These are phyloP conservation scores for Archips xylosteana DNA, from an alignment of 2,888 invertebrate genomes.

Conservation along the genomic window DNA sequence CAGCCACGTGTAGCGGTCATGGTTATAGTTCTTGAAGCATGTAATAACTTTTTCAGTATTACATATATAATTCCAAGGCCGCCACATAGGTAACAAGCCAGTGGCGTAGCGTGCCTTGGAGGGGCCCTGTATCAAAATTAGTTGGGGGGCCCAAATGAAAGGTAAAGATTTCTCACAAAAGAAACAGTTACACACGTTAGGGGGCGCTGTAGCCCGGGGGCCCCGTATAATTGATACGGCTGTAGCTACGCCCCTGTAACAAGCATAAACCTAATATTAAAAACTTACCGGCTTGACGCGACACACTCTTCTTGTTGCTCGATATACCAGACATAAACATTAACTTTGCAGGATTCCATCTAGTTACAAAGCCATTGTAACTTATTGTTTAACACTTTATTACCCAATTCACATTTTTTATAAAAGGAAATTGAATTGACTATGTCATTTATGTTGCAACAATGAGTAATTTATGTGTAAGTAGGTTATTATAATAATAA, in stretches of 20 bases:
- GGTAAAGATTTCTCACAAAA: no score
- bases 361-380: neutral
- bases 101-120: no score
- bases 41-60: neutral
- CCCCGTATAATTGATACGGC: no score
- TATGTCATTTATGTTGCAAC: neutral
- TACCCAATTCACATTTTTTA: neutral
- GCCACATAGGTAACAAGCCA: neutral
- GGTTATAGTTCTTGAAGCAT: neutral
- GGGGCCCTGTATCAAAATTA: no score
- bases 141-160: no score
- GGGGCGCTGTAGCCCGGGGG: no score
- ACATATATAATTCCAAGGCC: neutral
- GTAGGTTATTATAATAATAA: neutral
- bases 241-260: neutral
- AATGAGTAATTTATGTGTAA: neutral
- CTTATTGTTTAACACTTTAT: constrained; percentile 5
- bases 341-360: neutral
- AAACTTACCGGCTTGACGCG: constrained; percentile 15
- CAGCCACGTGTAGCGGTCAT: no score
- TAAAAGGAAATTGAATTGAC: neutral
- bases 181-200: no score
- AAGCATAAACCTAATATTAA: neutral
- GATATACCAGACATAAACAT: constrained; percentile 11
- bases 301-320: constrained; percentile 2